phyloP scores from a whole-genome alignment of 2,113 vertebrate genomes.

The Pachypanchax playfairii region DNA sequence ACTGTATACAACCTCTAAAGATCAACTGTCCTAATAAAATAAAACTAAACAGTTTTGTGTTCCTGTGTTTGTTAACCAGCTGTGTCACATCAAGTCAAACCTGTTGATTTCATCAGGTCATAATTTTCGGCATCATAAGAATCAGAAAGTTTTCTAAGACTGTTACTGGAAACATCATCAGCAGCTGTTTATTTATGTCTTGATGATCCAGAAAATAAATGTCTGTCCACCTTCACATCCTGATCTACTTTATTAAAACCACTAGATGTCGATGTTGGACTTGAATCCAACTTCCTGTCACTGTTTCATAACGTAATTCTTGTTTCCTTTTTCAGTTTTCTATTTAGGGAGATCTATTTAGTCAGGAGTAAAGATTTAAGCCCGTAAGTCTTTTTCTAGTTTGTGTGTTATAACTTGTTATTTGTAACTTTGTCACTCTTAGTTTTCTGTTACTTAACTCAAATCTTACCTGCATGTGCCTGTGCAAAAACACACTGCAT shows the following conservation, averaged over 20 bases:
- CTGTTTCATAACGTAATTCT: constrained; percentile 16
- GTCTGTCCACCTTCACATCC: neutral
- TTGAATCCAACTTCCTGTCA: neutral
- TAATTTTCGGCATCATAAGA: no score
- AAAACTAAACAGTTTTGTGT: neutral
- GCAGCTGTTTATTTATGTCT: no score
- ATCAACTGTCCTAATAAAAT: constrained; percentile 27
- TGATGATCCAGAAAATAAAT: no score
- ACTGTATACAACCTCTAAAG: constrained; percentile 5
- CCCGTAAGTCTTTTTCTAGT: neutral
- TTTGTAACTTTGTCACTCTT: no score
- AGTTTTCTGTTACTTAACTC: no score
- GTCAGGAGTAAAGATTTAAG: constrained; percentile 14
- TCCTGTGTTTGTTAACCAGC: neutral
- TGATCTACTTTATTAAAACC: neutral
- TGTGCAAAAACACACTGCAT: no score
- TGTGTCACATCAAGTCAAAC: no score
- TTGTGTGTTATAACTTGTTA: no score
- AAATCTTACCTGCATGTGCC: no score
- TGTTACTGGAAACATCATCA: no score
- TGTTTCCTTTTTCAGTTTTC: constrained; percentile 27
- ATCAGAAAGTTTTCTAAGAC: no score
- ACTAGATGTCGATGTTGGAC: constrained; percentile 29
- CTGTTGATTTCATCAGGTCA: no score
- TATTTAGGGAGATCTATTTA: constrained; percentile 47